Conservation (phyloP, 2,888 invertebrate species). For the Homarus gammarus region DNA sequence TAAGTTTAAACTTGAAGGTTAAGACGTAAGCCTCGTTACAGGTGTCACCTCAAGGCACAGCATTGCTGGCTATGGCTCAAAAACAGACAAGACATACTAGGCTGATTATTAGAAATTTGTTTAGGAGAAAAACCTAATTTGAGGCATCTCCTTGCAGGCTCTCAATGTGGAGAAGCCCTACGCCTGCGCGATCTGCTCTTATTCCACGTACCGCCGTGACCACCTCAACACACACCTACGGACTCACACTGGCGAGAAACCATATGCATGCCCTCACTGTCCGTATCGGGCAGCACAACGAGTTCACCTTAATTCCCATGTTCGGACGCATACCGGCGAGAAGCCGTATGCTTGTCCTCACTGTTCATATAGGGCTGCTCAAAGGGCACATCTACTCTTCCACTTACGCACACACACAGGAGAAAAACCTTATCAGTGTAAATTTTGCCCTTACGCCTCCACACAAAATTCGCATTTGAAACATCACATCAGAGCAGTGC, state of each 20-base stretch:
- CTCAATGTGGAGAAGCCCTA: conserved; percentile 98
- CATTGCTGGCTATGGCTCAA: background rate
- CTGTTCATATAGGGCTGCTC: conserved; percentile 55
- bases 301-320: conserved; percentile 66
- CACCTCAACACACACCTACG: conserved; percentile 67
- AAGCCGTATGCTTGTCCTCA: conserved; percentile 58
- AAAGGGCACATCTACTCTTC: conserved; percentile 57
- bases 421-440: conserved; percentile 51
- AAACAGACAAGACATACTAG: background rate
- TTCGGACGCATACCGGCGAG: conserved; percentile 64
- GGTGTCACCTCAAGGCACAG: background rate
- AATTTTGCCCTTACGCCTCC: conserved; percentile 48
- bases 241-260: conserved; percentile 71
- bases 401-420: conserved; percentile 61
- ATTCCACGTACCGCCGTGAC: conserved; percentile 62
- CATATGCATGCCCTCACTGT: conserved; percentile 68
- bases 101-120: background rate
- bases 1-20: background rate
- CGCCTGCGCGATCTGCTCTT: conserved; percentile 84
- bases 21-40: background rate
- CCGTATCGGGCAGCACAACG: conserved; percentile 65
- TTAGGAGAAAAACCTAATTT: conserved; percentile 36
- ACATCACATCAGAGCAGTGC: conserved; percentile 64
- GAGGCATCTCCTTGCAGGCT: conserved; percentile 61
- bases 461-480: conserved; percentile 65